Base-by-base conservation (phyloP, 1,140 invertebrate species). In the Pomacea maculata region DNA sequence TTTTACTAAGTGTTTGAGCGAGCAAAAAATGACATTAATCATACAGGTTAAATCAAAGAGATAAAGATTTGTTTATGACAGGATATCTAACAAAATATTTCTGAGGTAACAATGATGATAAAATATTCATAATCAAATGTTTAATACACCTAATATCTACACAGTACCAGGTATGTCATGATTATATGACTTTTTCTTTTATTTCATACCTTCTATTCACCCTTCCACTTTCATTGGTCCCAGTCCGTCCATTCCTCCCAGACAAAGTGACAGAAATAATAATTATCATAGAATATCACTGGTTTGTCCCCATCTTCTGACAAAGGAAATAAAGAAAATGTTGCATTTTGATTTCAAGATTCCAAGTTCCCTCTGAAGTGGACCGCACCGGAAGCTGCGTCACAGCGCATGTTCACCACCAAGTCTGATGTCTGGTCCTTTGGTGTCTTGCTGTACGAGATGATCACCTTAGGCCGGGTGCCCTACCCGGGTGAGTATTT, bases 361-460 rank as follows among this genome's bases (percentile, higher is more conserved):
- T 96, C 97, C 6, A 93, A 97, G 83, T 98, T 99, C 92, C 92
- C 92, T 6, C 97, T 99, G 1, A 98, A 98, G 92, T 99, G 98
- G 98, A 99, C 98, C 10, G 96, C 98, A 0, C 98, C 98, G 0
- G 98, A 99, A 92, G 98, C 97, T 6, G 98, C 98, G 12, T 82
- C 87, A 83, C 86, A 88, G 86, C 96, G 96, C 70, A 95, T 95
- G 88, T 99, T 99, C 92, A 98, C 96, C 73, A 98, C 99, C 81
- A 99, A 99, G 91, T 98, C 97, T 73, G 98, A 99, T 91, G 98
- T 99, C 0, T 99, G 98, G 98, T 98, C 97, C 2, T 99, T 97
- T 90, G 98, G 98, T 81, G 97, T 99, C 83, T 92, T 99, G 6
- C 92, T 99, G 9, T 99, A 98, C 95, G 98, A 99, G 92, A 93